A percentile compares a stretch with the other conserved stretches of the same genome.
Conservation (phyloP, 2,797 vertebrate genomes). For the Melanotaenia pygmaea region DNA sequence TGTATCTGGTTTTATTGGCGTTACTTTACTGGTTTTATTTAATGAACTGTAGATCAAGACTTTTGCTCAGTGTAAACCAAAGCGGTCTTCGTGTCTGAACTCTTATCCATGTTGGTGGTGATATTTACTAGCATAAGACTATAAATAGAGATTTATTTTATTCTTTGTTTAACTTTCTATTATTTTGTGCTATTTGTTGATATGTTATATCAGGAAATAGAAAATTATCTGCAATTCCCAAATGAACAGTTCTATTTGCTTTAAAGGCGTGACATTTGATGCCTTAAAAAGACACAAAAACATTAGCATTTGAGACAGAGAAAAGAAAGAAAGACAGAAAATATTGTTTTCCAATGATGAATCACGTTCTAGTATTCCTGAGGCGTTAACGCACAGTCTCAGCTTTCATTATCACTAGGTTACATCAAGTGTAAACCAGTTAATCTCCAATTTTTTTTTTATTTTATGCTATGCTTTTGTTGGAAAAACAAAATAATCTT, state of each 20-base stretch:
- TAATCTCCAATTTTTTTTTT: conserved; percentile 44
- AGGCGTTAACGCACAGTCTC: conserved; percentile 28
- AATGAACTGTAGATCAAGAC: too few species aligned
- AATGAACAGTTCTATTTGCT: neutral
- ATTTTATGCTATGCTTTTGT: conserved; percentile 17
- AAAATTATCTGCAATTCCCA: neutral
- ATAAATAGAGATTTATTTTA: neutral
- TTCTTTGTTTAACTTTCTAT: neutral
- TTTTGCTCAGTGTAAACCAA: neutral
- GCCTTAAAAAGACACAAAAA: neutral
- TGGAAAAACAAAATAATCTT: conserved; percentile 36
- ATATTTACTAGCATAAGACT: neutral
- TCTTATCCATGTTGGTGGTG: neutral
- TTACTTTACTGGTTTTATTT: too few species aligned
- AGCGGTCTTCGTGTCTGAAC: neutral
- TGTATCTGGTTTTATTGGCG: too few species aligned
- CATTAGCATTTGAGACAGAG: neutral
- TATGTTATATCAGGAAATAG: too few species aligned
- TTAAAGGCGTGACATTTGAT: neutral
- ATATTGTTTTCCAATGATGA: conserved; percentile 8
- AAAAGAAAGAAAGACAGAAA: neutral
- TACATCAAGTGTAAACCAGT: conserved; percentile 29
- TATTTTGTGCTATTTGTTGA: neutral
- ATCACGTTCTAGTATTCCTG: conserved; percentile 48
- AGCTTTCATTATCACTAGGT: conserved; percentile 28